Conservation (phyloP, 2,888 invertebrate genomes). For the Callosobruchus maculatus region DNA sequence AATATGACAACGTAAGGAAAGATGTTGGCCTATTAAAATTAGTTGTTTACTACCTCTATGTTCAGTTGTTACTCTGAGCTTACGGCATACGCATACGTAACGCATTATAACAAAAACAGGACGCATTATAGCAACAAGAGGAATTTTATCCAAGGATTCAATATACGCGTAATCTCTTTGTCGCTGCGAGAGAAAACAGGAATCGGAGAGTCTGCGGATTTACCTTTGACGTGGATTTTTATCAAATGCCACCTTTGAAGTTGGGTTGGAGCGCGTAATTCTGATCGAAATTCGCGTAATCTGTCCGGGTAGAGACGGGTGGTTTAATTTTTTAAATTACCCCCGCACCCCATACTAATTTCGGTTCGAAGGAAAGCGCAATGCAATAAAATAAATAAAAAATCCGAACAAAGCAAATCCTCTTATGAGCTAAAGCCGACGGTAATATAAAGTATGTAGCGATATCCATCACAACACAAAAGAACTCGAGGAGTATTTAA, state of each 20-base stretch:
- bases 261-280: background rate
- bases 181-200: background rate
- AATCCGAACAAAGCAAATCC: conserved; percentile 18
- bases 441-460: conserved; percentile 9
- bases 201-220: background rate
- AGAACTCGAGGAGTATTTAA: conserved; percentile 23
- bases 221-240: background rate
- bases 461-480: conserved; percentile 23
- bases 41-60: no score
- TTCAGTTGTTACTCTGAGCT: no score
- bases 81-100: no score
- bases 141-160: background rate
- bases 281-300: background rate
- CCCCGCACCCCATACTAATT: conserved; percentile 4
- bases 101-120: no score
- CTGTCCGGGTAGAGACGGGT: background rate
- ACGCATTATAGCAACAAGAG: background rate
- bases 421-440: conserved; percentile 16
- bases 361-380: conserved; percentile 12
- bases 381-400: conserved; percentile 8
- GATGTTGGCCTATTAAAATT: no score
- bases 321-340: conserved; percentile 1
- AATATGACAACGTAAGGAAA: no score
- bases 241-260: background rate
- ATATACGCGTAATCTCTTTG: background rate